Conservation (phyloP, 1,140 invertebrate species). For the Epicauta chinensis region DNA sequence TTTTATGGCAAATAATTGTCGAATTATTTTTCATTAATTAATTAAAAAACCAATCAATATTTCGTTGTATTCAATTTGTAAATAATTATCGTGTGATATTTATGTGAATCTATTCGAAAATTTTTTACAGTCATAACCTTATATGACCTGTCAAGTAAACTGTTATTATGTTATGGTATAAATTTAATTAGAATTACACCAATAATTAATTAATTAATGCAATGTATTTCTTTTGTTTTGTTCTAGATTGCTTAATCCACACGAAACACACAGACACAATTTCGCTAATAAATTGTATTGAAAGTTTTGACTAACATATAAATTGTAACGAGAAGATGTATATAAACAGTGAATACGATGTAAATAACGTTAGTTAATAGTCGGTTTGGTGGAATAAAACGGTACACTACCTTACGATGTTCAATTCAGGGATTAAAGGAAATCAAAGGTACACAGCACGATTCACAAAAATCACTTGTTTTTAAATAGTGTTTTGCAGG, state of each 20-base stretch:
- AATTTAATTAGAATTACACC: constrained; percentile 22
- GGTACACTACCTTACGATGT: constrained; percentile 32
- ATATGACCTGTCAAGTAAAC: constrained; percentile 36
- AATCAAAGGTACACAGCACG: constrained; percentile 32
- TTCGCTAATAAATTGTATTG: background rate
- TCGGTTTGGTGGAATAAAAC: no score
- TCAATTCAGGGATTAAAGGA: constrained; percentile 36
- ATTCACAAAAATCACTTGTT: no score
- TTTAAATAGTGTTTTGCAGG: constrained; percentile 12
- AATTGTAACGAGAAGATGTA: constrained; percentile 18
- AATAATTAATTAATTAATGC: background rate
- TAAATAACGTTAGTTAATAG: background rate
- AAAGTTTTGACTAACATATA: background rate
- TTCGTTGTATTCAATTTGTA: background rate
- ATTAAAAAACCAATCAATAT: constrained; percentile 5
- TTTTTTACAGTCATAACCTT: constrained; percentile 34
- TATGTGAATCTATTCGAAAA: constrained; percentile 6
- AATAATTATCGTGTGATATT: constrained; percentile 3
- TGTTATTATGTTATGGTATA: constrained; percentile 26
- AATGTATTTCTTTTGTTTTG: background rate
- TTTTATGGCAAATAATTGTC: constrained; percentile 18
- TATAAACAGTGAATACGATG: constrained; percentile 17
- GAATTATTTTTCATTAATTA: constrained; percentile 15
- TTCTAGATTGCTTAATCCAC: background rate
- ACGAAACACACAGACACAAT: background rate